Conservation (phyloP, 1,140 invertebrate genomes). For the Drosophila quadrilineata region DNA sequence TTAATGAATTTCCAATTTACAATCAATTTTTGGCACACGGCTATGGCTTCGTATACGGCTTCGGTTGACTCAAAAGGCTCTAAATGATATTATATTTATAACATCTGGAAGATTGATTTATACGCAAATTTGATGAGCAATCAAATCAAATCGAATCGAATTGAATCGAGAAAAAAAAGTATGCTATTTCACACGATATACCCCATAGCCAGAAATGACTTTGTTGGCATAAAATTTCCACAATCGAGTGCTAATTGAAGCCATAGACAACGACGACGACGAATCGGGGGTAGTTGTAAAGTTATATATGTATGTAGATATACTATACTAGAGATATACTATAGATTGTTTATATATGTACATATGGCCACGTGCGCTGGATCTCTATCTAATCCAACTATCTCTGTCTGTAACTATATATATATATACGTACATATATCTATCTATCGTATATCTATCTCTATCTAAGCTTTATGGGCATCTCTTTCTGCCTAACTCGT, state of each 20-base stretch:
- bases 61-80: constrained; percentile 25
- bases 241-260: constrained; percentile 68
- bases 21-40: constrained; percentile 64
- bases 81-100: constrained; percentile 70
- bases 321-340: constrained; percentile 6
- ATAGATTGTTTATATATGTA: too few relatives aligned
- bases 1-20: constrained; percentile 76
- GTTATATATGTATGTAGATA: background rate
- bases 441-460: background rate
- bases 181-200: too few relatives aligned
- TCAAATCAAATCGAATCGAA: constrained; percentile 40
- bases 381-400: too few relatives aligned
- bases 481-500: constrained; percentile 8
- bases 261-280: constrained; percentile 14
- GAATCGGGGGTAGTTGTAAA: background rate
- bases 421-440: background rate
- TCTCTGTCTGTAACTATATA: background rate
- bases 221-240: constrained; percentile 70
- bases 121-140: constrained; percentile 59
- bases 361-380: constrained; percentile 19
- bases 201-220: constrained; percentile 25
- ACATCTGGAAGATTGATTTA: constrained; percentile 67
- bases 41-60: background rate
- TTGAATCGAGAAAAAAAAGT: constrained; percentile 48
- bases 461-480: background rate